Evolutionary conservation across 2,888 invertebrate genomes (phyloP).

Genomic region (Fragum sueziense): DNA sequence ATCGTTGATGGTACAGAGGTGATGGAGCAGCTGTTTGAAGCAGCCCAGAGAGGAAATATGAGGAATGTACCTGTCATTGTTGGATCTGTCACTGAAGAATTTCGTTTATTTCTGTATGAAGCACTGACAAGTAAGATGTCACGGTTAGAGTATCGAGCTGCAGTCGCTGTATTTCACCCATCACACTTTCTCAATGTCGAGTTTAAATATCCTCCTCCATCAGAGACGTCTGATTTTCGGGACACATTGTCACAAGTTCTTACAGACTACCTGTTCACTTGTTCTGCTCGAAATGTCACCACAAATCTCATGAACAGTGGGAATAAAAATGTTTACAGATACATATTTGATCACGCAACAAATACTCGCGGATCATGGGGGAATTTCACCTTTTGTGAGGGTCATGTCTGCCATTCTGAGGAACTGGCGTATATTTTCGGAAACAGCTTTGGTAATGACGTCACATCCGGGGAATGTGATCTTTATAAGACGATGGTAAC

Average conservation of each 20-base stretch:
- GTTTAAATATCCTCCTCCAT: conserved; percentile 61
- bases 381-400: conserved; percentile 67
- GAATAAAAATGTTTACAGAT: conserved; percentile 54
- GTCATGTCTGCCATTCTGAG: conserved; percentile 74
- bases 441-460: conserved; percentile 26
- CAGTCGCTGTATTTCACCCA: conserved; percentile 33
- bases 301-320: conserved; percentile 20
- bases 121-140: conserved; percentile 52
- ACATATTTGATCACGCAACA: conserved; percentile 72
- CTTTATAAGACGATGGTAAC: conserved; percentile 63
- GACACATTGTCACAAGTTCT: conserved; percentile 53
- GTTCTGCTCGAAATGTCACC: conserved; percentile 63
- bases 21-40: conserved; percentile 61
- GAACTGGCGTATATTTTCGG: conserved; percentile 73
- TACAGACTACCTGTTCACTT: conserved; percentile 73
- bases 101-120: conserved; percentile 68
- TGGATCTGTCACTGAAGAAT: conserved; percentile 72
- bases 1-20: conserved; percentile 71
- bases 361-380: conserved; percentile 65
- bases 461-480: conserved; percentile 63
- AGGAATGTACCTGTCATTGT: conserved; percentile 72
- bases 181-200: conserved; percentile 55
- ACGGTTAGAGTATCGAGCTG: conserved; percentile 37
- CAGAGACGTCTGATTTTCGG: conserved; percentile 54
- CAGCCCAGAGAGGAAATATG: conserved; percentile 56